A percentile compares a stretch with the other conserved stretches of the same genome.
phyloP scores from a whole-genome alignment of 35 echinoderm and acorn worm genomes.

The Apostichopus japonicus region DNA sequence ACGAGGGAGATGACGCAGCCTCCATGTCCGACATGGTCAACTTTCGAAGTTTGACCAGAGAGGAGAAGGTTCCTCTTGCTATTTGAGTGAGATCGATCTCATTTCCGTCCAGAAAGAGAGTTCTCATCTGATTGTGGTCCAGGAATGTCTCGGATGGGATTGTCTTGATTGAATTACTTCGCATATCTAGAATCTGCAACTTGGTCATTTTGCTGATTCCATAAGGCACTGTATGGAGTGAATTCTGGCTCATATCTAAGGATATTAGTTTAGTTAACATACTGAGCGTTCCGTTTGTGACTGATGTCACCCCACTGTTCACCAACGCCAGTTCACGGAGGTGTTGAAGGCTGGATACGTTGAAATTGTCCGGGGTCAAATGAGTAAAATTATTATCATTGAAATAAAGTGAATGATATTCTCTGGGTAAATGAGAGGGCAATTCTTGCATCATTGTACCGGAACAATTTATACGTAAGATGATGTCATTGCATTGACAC shows the following conservation, averaged over 20 bases:
- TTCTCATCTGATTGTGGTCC: background rate
- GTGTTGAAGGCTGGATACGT: background rate
- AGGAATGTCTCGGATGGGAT: slow-evolving; percentile 2
- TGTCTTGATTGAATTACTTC: background rate
- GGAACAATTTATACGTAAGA: slow-evolving; percentile 39
- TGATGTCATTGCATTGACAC: slow-evolving; percentile 23
- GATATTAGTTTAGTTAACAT: background rate
- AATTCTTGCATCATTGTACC: background rate
- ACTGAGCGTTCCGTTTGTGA: slow-evolving; percentile 9
- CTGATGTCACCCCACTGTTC: background rate
- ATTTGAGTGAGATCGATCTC: background rate
- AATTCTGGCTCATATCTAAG: slow-evolving; percentile 26
- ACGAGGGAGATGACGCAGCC: too few relatives aligned
- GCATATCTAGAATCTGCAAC: slow-evolving; percentile 16
- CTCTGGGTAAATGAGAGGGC: background rate
- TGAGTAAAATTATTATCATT: background rate
- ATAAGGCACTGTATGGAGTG: slow-evolving; percentile 11
- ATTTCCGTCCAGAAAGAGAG: slow-evolving; percentile 30
- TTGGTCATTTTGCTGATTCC: slow-evolving; percentile 31
- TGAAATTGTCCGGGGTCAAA: background rate
- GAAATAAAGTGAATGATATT: slow-evolving; percentile 25
- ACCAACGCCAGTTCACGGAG: slow-evolving; percentile 25
- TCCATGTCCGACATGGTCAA: background rate
- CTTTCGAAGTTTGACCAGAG: slow-evolving; percentile 9
- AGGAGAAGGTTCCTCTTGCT: slow-evolving; percentile 7